Evolutionary conservation across 2,113 vertebrate species (phyloP).

Genomic region (Sphaerodactylus townsendi): DNA sequence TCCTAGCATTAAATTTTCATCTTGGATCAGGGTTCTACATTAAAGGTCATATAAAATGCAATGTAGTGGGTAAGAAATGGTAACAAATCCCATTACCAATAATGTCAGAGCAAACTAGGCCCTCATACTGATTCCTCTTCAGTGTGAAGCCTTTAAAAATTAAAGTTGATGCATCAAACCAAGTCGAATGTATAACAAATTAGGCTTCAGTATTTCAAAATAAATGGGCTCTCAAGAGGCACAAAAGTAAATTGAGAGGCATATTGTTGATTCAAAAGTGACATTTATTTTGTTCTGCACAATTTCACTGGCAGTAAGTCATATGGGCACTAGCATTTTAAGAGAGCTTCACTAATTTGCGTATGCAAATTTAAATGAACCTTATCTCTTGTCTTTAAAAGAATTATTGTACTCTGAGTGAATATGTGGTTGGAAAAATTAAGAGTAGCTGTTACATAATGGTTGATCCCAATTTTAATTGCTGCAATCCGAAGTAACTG

Average conservation of each 20-base stretch:
- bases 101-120: neutral
- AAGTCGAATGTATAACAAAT: conserved; percentile 44
- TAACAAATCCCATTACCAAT: neutral
- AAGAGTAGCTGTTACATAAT: conserved; percentile 3
- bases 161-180: conserved; percentile 10
- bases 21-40: neutral
- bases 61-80: neutral
- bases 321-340: conserved; percentile 42
- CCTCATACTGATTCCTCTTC: neutral
- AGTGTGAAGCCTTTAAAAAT: conserved; percentile 33
- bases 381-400: conserved; percentile 30
- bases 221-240: conserved; percentile 29
- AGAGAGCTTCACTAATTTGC: conserved; percentile 42
- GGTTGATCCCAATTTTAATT: conserved; percentile 8
- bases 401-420: conserved; percentile 36
- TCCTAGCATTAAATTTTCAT: neutral
- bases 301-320: conserved; percentile 48
- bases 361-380: conserved; percentile 39
- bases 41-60: conserved; percentile 1
- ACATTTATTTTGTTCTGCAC: conserved; percentile 54
- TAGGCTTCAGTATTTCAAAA: conserved; percentile 45
- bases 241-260: conserved; percentile 38
- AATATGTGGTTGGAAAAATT: conserved; percentile 18
- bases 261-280: conserved; percentile 47
- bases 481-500: neutral